Evolutionary conservation across 1,140 invertebrate genomes (phyloP).

Genomic region (Pararge aegeria): DNA sequence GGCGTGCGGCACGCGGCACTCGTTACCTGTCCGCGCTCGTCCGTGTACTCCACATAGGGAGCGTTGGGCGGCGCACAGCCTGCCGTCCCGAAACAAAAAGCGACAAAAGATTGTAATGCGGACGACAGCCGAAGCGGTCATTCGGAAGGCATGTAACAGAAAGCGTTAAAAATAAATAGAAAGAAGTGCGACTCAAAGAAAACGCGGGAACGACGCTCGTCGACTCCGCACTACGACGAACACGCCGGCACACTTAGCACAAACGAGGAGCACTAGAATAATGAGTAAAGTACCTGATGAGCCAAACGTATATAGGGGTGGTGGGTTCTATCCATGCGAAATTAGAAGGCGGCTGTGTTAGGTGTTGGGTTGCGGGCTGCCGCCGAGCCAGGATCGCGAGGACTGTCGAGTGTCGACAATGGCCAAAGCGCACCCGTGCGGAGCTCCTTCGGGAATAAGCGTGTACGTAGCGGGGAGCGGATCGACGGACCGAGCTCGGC

Average conservation of each 20-base stretch:
- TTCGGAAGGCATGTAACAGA: constrained; percentile 81
- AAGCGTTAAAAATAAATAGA: constrained; percentile 77
- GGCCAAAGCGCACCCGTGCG: constrained; percentile 77
- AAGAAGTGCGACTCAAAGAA: constrained; percentile 68
- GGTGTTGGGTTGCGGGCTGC: constrained; percentile 58
- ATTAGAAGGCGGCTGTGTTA: constrained; percentile 78
- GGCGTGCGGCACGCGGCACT: constrained; percentile 58
- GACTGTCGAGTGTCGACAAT: constrained; percentile 68
- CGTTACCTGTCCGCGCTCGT: constrained; percentile 95
- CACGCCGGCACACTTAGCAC: constrained; percentile 70
- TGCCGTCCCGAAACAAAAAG: constrained; percentile 71
- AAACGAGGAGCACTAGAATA: constrained; percentile 74
- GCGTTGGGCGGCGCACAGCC: constrained; percentile 88
- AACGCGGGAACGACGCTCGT: constrained; percentile 49
- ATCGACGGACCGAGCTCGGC: constrained; percentile 74
- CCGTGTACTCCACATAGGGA: constrained; percentile 96
- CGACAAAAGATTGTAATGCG: constrained; percentile 76
- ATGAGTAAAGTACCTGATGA: constrained; percentile 78
- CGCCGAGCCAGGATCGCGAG: constrained; percentile 69
- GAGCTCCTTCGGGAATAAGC: constrained; percentile 73
- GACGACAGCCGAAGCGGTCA: constrained; percentile 76
- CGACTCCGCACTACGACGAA: constrained; percentile 53
- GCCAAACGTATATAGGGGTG: constrained; percentile 76
- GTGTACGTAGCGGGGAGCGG: constrained; percentile 77
- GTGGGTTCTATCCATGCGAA: constrained; percentile 77